phyloP scores from a whole-genome alignment of 2,113 vertebrate genomes.

The Melospiza melodia region DNA sequence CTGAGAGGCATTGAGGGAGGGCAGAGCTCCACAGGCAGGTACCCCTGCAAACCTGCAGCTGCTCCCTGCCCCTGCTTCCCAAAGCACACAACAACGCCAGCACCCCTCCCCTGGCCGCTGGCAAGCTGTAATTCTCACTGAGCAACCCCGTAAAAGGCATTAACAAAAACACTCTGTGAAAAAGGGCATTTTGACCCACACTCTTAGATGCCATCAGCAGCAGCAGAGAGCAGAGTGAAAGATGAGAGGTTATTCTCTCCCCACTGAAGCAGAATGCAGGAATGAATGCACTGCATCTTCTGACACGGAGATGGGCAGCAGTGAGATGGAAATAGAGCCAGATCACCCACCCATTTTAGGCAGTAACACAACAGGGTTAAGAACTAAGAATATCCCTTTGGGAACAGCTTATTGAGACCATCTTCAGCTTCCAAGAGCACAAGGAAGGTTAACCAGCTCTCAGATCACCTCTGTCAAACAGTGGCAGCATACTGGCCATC shows the following conservation, averaged over 20 bases:
- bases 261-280: background rate
- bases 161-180: background rate
- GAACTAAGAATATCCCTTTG: background rate
- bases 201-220: background rate
- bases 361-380: background rate
- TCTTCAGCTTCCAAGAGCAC: background rate
- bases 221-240: background rate
- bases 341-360: background rate
- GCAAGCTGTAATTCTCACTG: background rate
- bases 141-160: background rate
- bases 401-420: slow-evolving; percentile 19
- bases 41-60: background rate
- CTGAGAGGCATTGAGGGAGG: background rate
- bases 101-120: background rate
- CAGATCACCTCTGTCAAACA: background rate
- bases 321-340: background rate
- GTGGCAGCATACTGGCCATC: background rate
- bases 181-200: background rate
- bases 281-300: background rate
- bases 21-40: background rate
- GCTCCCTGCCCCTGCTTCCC: background rate
- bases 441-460: background rate
- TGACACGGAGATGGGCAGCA: background rate
- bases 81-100: background rate
- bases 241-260: background rate